These are phyloP conservation scores for Melanogrammus aeglefinus DNA, from an alignment of 2,797 vertebrate genomes.

Conservation along the genomic window DNA sequence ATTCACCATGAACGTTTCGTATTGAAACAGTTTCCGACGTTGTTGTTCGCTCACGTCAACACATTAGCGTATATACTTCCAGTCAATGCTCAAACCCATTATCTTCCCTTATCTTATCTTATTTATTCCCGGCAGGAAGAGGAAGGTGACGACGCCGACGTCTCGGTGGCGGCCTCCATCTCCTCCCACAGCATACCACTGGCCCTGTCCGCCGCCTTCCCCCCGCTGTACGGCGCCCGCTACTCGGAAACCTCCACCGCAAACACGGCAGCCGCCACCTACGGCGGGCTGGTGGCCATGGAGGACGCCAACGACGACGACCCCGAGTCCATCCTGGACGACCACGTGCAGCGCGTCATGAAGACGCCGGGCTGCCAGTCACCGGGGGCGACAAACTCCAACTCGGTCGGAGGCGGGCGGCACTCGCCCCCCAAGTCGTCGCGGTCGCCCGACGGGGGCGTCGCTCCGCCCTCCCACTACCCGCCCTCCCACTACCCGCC, in stretches of 20 bases:
- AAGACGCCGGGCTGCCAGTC: conserved; percentile 92
- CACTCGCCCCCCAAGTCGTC: conserved; percentile 82
- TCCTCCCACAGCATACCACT: conserved; percentile 73
- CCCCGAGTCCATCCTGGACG: conserved; percentile 91
- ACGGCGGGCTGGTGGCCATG: conserved; percentile 77
- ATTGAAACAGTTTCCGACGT: not conserved
- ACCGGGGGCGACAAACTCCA: conserved; percentile 76
- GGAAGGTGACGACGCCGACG: conserved; percentile 87
- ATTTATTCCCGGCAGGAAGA: conserved; percentile 78
- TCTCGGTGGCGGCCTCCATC: conserved; percentile 75
- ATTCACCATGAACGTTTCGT: not conserved
- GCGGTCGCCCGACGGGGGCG: conserved; percentile 82
- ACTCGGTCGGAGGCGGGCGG: conserved; percentile 71
- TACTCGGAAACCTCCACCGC: conserved; percentile 80
- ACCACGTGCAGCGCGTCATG: conserved; percentile 92
- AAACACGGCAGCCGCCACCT: conserved; percentile 64
- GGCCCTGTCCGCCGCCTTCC: conserved; percentile 71
- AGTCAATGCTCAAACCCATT: not conserved
- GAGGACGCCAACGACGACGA: conserved; percentile 87
- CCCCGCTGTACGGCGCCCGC: conserved; percentile 83
- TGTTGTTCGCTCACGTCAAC: not conserved
- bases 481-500: conserved; percentile 33
- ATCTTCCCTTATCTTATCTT: not conserved
- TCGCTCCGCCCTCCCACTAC: conserved; percentile 55
- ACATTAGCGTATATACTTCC: not conserved